Conservation (phyloP, 2,888 invertebrate genomes). For the Drosophila cognata region DNA sequence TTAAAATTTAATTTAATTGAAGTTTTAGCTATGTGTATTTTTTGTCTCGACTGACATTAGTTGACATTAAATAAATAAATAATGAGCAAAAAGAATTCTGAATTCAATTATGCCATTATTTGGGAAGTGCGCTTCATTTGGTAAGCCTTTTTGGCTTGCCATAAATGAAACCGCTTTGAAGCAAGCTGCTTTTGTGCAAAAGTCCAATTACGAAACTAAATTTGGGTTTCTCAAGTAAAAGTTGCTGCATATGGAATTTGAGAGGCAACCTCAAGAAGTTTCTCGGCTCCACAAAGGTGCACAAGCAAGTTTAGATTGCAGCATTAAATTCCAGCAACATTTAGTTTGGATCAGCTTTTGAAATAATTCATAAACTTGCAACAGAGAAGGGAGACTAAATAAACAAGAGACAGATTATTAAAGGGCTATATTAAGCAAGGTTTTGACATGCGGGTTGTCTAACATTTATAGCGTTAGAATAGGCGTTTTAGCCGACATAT, state of each 20-base stretch:
- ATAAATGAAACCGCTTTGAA: background rate
- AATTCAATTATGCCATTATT: background rate
- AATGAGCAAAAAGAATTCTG: too few relatives aligned
- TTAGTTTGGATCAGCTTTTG: background rate
- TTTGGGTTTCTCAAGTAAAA: background rate
- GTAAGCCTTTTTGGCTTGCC: background rate
- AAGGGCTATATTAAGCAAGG: background rate
- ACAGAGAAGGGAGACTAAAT: background rate
- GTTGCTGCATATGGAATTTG: background rate
- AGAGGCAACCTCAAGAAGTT: background rate
- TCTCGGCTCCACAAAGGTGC: too few relatives aligned
- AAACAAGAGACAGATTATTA: background rate
- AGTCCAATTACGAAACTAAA: background rate
- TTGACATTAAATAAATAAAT: too few relatives aligned
- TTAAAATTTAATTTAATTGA: too few relatives aligned
- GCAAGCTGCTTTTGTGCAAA: background rate
- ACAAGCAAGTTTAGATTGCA: too few relatives aligned
- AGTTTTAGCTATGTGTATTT: too few relatives aligned
- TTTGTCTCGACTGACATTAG: too few relatives aligned
- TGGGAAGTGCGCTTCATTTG: background rate
- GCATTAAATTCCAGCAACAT: background rate
- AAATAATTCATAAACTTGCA: background rate
- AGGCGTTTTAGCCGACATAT: slow-evolving; percentile 55
- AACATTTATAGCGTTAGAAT: slow-evolving; percentile 20
- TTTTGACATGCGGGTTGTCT: slow-evolving; percentile 5